phyloP scores from a whole-genome alignment of 2,888 invertebrate species.

The Phania funesta region DNA sequence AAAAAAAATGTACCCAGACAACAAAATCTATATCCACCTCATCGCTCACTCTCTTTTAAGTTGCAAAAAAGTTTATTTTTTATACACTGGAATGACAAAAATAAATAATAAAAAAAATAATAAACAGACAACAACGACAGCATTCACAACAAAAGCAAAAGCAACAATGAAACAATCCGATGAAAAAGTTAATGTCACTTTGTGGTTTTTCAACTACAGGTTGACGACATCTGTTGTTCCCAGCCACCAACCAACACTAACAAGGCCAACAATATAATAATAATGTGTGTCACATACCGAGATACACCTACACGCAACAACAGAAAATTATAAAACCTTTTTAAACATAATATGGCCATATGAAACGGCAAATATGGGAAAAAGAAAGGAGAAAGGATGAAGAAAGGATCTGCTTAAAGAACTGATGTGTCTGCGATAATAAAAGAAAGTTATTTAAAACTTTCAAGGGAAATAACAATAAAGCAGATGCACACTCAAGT shows the following conservation, averaged over 20 bases:
- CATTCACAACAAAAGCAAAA: slow-evolving; percentile 23
- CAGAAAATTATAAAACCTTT: neutral
- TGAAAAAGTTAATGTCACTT: slow-evolving; percentile 64
- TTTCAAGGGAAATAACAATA: neutral
- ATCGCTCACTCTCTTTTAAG: slow-evolving; percentile 5
- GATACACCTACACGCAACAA: neutral
- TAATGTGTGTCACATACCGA: neutral
- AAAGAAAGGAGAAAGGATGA: neutral
- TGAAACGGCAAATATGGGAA: neutral
- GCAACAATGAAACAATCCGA: slow-evolving; percentile 26
- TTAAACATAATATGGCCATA: slow-evolving; percentile 1
- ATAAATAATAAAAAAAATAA: slow-evolving; percentile 5
- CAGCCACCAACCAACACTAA: slow-evolving; percentile 32
- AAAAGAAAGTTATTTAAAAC: neutral
- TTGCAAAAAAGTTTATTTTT: slow-evolving; percentile 1
- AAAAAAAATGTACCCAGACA: neutral
- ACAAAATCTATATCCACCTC: slow-evolving; percentile 11
- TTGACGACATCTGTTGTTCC: slow-evolving; percentile 65
- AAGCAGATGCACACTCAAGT: neutral
- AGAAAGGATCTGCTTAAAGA: too few relatives aligned
- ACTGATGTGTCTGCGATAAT: too few relatives aligned
- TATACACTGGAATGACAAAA: slow-evolving; percentile 6
- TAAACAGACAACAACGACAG: neutral
- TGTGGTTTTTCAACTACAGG: slow-evolving; percentile 65
- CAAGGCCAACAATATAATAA: slow-evolving; percentile 20